Evolutionary conservation across 2,113 vertebrate species (phyloP).

Genomic region (Leiothrix lutea): DNA sequence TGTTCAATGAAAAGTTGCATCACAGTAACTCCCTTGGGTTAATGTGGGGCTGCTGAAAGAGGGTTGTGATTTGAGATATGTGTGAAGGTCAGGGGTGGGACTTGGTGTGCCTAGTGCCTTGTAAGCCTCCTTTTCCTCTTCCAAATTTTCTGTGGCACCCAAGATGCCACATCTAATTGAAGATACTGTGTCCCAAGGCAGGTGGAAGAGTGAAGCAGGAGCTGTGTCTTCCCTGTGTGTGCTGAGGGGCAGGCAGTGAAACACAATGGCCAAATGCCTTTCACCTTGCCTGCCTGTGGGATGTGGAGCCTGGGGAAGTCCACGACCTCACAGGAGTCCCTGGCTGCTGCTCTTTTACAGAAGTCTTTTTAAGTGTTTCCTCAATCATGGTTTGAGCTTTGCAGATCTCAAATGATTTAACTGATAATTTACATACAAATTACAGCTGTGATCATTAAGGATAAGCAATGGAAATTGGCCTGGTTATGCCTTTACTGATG

Average conservation of each 20-base stretch:
- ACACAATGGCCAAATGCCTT: neutral
- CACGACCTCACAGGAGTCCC: neutral
- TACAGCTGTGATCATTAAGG: slow-evolving; percentile 36
- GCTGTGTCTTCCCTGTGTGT: neutral
- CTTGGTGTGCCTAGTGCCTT: neutral
- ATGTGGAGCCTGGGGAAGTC: neutral
- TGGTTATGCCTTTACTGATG: slow-evolving; percentile 29
- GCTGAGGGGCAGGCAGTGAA: neutral
- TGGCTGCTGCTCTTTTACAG: neutral
- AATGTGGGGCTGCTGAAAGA: neutral
- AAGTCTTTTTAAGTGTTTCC: neutral
- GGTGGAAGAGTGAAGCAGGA: neutral
- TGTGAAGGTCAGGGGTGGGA: neutral
- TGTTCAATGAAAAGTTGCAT: neutral
- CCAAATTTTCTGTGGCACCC: fast-evolving
- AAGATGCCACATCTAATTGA: neutral
- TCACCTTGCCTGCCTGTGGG: neutral
- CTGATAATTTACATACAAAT: slow-evolving; percentile 59
- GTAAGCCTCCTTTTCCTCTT: neutral
- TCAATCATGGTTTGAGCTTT: neutral
- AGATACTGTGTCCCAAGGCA: neutral
- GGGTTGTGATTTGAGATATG: neutral
- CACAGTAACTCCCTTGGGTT: neutral
- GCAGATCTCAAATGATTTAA: slow-evolving; percentile 10
- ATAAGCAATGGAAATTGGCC: slow-evolving; percentile 49